Conservation (phyloP, 2,888 invertebrate genomes). For the Nesidiocoris tenuis region DNA sequence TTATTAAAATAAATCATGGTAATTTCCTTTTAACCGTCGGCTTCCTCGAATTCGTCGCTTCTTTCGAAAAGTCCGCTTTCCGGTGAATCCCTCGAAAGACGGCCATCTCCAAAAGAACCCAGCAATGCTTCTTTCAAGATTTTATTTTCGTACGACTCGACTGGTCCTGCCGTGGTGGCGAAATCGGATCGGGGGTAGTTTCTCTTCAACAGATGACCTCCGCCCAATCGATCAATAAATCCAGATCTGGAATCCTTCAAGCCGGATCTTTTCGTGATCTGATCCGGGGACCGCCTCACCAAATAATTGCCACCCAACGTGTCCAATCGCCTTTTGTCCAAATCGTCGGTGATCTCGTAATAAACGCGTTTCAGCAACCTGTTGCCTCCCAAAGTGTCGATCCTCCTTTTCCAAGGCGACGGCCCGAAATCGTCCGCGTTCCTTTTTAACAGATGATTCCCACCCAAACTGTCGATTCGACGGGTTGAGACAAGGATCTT, state of each 20-base stretch:
- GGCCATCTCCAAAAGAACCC: slow-evolving; percentile 16
- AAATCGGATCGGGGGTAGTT: not conserved
- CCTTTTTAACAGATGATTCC: not conserved
- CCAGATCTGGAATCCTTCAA: not conserved
- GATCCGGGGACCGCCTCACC: slow-evolving; percentile 12
- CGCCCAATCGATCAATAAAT: slow-evolving; percentile 22
- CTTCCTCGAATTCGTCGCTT: not conserved
- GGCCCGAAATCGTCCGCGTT: not conserved
- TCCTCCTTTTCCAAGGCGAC: slow-evolving; percentile 11
- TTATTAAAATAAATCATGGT: not conserved
- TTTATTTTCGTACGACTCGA: not conserved
- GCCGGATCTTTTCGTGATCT: slow-evolving; percentile 12
- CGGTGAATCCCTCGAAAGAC: not conserved
- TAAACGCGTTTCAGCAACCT: not conserved
- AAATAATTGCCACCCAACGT: slow-evolving; percentile 31
- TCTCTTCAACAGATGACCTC: slow-evolving; percentile 23
- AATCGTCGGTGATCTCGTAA: not conserved
- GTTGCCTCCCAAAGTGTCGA: slow-evolving; percentile 27
- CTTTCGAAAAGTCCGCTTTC: slow-evolving; percentile 56
- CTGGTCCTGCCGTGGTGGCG: not conserved
- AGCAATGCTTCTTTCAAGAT: not conserved
- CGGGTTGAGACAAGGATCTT: slow-evolving; percentile 17
- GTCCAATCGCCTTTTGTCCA: slow-evolving; percentile 6
- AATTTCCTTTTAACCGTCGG: not conserved
- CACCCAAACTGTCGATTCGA: slow-evolving; percentile 11